Evolutionary conservation across 2,113 vertebrate species (phyloP).

Genomic region (Spermophilus dauricus): DNA sequence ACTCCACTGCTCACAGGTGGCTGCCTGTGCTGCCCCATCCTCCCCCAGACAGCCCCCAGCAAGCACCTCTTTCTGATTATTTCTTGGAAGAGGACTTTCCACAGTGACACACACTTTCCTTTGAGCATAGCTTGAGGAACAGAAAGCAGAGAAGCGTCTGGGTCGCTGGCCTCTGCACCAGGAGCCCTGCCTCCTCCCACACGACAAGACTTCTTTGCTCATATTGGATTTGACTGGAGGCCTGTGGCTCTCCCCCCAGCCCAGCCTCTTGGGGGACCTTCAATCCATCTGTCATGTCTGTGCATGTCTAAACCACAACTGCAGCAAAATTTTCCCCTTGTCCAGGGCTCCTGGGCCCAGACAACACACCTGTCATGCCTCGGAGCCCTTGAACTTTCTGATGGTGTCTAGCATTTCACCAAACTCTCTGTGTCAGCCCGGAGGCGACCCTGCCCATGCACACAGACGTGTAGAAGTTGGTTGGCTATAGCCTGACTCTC

Average conservation of each 20-base stretch:
- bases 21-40: neutral
- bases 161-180: neutral
- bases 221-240: neutral
- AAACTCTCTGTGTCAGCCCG: neutral
- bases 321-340: neutral
- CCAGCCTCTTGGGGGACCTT: too few relatives aligned
- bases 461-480: rapidly evolving
- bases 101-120: neutral
- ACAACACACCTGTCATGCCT: neutral
- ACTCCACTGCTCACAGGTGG: neutral
- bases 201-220: neutral
- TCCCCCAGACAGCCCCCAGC: neutral
- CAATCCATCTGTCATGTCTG: neutral
- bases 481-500: neutral
- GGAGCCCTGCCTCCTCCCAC: neutral
- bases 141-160: neutral
- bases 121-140: neutral
- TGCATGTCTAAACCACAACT: neutral
- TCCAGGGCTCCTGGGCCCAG: neutral
- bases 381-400: neutral
- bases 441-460: rapidly evolving
- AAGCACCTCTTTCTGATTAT: neutral
- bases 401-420: neutral
- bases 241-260: neutral
- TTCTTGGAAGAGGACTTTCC: neutral